Conservation (phyloP, 2,797 vertebrate genomes). For the Peromyscus attwateri region DNA sequence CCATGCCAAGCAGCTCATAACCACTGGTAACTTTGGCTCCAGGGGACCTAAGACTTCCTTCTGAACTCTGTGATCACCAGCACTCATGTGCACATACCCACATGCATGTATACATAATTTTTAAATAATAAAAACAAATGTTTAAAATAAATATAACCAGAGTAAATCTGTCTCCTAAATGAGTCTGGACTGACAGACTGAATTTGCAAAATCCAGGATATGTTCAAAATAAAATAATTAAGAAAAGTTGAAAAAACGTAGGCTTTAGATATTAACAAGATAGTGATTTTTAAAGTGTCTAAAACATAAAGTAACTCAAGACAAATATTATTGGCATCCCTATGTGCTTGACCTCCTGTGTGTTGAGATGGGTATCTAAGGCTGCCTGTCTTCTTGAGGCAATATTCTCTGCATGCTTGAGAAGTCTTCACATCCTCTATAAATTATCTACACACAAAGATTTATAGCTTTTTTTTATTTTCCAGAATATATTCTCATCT, state of each 20-base stretch:
- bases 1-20: background rate
- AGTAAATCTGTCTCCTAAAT: background rate
- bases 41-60: background rate
- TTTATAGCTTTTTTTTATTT: background rate
- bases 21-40: background rate
- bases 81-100: background rate
- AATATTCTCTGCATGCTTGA: background rate
- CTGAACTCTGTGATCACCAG: background rate
- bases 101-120: no score
- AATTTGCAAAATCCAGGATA: slow-evolving; percentile 2
- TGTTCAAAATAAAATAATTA: background rate
- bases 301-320: slow-evolving; percentile 10
- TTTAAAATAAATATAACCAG: background rate
- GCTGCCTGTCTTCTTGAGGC: background rate
- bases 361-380: background rate
- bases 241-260: background rate
- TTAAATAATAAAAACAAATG: background rate
- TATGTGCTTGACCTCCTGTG: background rate
- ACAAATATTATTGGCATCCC: background rate
- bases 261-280: background rate
- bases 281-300: background rate
- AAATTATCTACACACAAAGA: background rate
- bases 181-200: background rate
- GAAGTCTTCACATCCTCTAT: no score
- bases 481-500: slow-evolving; percentile 20